Evolutionary conservation across 2,888 invertebrate genomes (phyloP).

Genomic region (Drosophila phalerata): DNA sequence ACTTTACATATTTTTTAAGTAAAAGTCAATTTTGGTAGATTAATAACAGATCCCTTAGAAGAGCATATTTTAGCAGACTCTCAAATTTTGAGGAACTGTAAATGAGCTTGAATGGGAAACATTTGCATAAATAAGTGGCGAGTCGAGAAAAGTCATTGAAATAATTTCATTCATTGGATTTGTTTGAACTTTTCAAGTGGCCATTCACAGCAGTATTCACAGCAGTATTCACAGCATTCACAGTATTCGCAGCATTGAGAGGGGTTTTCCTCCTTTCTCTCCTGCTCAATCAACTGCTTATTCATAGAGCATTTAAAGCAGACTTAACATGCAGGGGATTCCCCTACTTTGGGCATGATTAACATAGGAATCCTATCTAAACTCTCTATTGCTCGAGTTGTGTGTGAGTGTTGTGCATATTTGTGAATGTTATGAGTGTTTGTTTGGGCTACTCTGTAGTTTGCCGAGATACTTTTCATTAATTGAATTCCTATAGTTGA

Average conservation of each 20-base stretch:
- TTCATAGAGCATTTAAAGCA: constrained; percentile 19
- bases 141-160: constrained; percentile 36
- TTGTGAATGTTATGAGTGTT: constrained; percentile 21
- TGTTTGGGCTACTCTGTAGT: constrained; percentile 31
- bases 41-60: neutral
- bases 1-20: neutral
- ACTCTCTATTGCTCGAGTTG: neutral
- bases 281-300: constrained; percentile 23
- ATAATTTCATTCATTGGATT: constrained; percentile 47
- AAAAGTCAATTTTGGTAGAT: neutral
- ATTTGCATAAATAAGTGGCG: constrained; percentile 50
- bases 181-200: constrained; percentile 38
- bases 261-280: neutral
- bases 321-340: constrained; percentile 4
- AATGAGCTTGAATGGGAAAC: constrained; percentile 9
- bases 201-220: constrained; percentile 20
- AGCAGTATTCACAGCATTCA: neutral
- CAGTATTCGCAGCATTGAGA: neutral
- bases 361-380: constrained; percentile 28
- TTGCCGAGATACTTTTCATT: constrained; percentile 53
- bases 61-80: neutral
- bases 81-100: constrained; percentile 1
- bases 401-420: constrained; percentile 3
- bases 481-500: constrained; percentile 61
- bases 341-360: constrained; percentile 24